Evolutionary conservation across 2,888 invertebrate genomes (phyloP).

Genomic region (Ellobium chinense): DNA sequence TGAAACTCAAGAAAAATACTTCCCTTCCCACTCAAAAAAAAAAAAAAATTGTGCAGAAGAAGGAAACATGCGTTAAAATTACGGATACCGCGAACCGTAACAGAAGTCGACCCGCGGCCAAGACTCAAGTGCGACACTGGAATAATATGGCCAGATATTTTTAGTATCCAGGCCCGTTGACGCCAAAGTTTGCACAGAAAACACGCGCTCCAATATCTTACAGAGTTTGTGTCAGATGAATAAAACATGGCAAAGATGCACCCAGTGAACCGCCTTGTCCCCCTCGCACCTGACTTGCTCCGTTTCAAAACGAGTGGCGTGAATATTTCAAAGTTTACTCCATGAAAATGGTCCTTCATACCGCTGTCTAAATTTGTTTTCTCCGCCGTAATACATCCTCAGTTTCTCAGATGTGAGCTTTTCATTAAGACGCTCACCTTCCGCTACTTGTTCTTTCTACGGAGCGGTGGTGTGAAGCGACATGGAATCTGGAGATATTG

Average conservation of each 20-base stretch:
- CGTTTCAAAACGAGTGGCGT: background rate
- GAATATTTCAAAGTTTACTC: conserved; percentile 24
- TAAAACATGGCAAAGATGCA: background rate
- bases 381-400: background rate
- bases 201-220: background rate
- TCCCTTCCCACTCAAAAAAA: too few species aligned
- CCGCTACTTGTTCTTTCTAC: too few species aligned
- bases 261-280: background rate
- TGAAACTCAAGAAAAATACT: too few species aligned
- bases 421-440: background rate
- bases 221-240: background rate
- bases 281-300: background rate
- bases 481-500: background rate
- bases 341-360: background rate
- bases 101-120: too few species aligned
- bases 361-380: conserved; percentile 15
- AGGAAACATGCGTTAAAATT: too few species aligned
- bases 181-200: background rate
- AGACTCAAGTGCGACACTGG: too few species aligned
- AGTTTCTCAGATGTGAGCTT: background rate
- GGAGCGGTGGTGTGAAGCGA: background rate
- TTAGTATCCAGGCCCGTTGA: too few species aligned
- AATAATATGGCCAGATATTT: too few species aligned
- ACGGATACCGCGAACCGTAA: too few species aligned
- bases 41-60: too few species aligned